Conservation (phyloP, 1,140 invertebrate species). For the Tetranychus cinnabarinus region DNA sequence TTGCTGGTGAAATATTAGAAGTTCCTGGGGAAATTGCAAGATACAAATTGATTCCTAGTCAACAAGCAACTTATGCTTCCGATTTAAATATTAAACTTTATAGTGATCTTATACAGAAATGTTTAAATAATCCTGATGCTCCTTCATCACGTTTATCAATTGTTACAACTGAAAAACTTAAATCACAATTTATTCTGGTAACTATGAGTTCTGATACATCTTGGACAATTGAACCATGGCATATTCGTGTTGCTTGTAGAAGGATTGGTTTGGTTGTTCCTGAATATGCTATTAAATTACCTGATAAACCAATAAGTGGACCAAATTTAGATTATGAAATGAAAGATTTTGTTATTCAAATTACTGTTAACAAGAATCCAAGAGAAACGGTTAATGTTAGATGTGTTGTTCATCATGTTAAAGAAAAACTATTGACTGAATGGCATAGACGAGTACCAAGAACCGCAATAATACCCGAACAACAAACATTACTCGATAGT, state of each 20-base stretch:
- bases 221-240: constrained; percentile 59
- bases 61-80: constrained; percentile 51
- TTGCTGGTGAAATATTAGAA: constrained; percentile 39
- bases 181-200: constrained; percentile 22
- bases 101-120: constrained; percentile 5
- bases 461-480: background rate
- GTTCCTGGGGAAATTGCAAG: constrained; percentile 37
- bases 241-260: constrained; percentile 42
- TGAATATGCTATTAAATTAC: constrained; percentile 45
- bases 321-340: constrained; percentile 46
- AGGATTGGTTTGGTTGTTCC: constrained; percentile 35
- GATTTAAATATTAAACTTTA: constrained; percentile 50
- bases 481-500: background rate
- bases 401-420: constrained; percentile 20
- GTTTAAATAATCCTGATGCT: background rate
- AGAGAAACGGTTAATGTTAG: constrained; percentile 20
- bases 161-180: constrained; percentile 6
- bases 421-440: background rate
- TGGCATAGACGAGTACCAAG: background rate
- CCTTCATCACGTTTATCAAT: background rate
- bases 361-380: constrained; percentile 39
- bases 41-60: constrained; percentile 40
- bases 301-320: constrained; percentile 40
- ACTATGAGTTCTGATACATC: constrained; percentile 46
- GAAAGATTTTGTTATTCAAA: constrained; percentile 51